phyloP scores from a whole-genome alignment of 2,113 vertebrate species.

The Lepisosteus oculatus region DNA sequence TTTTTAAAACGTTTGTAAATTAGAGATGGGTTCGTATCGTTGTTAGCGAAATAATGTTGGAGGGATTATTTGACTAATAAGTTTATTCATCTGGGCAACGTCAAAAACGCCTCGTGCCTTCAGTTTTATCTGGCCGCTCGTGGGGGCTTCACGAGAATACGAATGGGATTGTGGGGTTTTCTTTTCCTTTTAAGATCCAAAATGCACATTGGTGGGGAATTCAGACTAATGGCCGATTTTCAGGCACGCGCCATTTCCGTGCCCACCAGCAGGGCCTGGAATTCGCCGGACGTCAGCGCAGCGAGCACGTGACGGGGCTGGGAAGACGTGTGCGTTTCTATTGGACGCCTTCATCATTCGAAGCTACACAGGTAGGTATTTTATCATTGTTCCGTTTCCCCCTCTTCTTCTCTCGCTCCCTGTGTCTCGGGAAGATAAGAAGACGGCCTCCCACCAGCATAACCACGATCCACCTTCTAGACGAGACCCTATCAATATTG shows the following conservation, averaged over 20 bases:
- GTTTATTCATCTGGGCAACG: too few relatives aligned
- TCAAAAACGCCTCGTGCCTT: not conserved
- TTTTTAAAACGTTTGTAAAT: too few relatives aligned
- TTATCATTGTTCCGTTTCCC: not conserved
- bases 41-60: too few relatives aligned
- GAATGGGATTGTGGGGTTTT: too few relatives aligned
- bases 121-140: too few relatives aligned
- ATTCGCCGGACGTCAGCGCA: conserved; percentile 22
- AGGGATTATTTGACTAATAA: too few relatives aligned
- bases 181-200: not conserved
- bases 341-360: conserved; percentile 16
- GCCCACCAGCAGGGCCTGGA: conserved; percentile 21
- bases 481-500: conserved; percentile 91
- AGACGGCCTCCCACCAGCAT: not conserved
- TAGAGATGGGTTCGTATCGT: too few relatives aligned
- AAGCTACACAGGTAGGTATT: conserved; percentile 23
- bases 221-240: conserved; percentile 19
- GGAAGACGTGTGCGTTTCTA: conserved; percentile 9
- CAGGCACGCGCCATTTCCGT: conserved; percentile 16
- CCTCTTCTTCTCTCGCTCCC: not conserved
- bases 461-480: conserved; percentile 59
- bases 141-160: too few relatives aligned
- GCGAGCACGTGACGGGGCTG: conserved; percentile 12
- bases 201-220: conserved; percentile 12
- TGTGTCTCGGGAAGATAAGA: conserved; percentile 15